A percentile compares a stretch with the other conserved stretches of the same genome.
phyloP scores from a whole-genome alignment of 92 coral and sea anemone genomes.

The Parazoanthus darwini region DNA sequence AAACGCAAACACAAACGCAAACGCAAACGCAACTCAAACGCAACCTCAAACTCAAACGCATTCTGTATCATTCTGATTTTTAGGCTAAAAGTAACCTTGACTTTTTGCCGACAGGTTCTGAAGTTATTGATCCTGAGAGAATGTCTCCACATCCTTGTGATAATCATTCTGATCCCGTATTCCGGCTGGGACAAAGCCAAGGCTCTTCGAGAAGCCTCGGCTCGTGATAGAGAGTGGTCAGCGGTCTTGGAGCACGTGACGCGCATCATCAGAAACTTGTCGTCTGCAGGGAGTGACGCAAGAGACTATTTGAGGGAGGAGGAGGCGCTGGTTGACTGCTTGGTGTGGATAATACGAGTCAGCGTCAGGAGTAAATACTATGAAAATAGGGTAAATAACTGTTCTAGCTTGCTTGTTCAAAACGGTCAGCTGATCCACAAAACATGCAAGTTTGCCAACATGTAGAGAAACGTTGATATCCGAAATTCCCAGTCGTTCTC shows the following conservation, averaged over 20 bases:
- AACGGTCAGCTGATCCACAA: not conserved
- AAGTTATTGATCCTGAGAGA: slow-evolving; percentile 78
- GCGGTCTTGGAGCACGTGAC: slow-evolving; percentile 85
- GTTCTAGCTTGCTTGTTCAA: not conserved
- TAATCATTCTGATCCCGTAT: slow-evolving; percentile 74
- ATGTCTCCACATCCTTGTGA: slow-evolving; percentile 86
- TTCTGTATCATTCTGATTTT: too few relatives aligned
- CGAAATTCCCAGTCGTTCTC: too few relatives aligned
- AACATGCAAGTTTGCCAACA: too few relatives aligned
- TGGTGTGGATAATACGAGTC: slow-evolving; percentile 82
- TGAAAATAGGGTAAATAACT: slow-evolving; percentile 62
- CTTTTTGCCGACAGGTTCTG: slow-evolving; percentile 59
- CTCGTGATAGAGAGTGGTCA: slow-evolving; percentile 69
- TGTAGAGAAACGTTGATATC: too few relatives aligned
- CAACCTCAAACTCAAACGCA: too few relatives aligned
- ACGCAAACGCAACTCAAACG: too few relatives aligned
- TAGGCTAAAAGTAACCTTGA: too few relatives aligned
- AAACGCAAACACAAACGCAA: too few relatives aligned
- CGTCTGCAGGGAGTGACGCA: slow-evolving; percentile 93
- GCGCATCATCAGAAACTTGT: slow-evolving; percentile 88
- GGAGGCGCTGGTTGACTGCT: slow-evolving; percentile 81
- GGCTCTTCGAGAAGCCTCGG: slow-evolving; percentile 78
- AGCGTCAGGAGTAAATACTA: slow-evolving; percentile 70
- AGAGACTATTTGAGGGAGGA: slow-evolving; percentile 89
- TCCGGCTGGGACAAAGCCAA: slow-evolving; percentile 91